Evolutionary conservation across 1,140 invertebrate species (phyloP), one percentile per base, ranked within the genome.

Genomic region (Nomia melanderi): DNA sequence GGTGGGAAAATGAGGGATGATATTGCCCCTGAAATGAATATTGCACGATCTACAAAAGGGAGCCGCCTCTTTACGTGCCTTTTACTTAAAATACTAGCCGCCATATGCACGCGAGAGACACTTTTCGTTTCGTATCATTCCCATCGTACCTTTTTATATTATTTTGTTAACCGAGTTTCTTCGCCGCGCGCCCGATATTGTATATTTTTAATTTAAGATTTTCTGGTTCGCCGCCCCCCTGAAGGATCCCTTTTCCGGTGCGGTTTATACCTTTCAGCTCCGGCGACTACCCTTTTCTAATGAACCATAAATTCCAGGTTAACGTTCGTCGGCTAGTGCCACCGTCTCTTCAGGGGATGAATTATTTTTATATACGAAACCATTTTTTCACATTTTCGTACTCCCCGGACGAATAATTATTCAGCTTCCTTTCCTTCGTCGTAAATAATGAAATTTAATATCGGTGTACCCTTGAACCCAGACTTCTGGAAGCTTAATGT

Each of bases 271-370:
- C 33, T 77, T 53, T 70, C 66, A 71, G 36, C 56, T 25, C 60
- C 33, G 53, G 41, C 65, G 14, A 56, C 74, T 53, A 71, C 74
- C 66, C 74, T 77, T 77, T 77, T 25, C 66, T 71, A 71, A 77
- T 77, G 74, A 77, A 77, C 66, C 74, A 62, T 77, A 59, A 71
- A 77, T 77, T 71, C 62, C 74, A 71, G 74, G 66, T 77, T 69
- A 77, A 77, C 57, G 74, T 77, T 71, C 74, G 33, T n/a, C 27
- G 56, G 12, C 31, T 27, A 12, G 6, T 2, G 56, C 27, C 54
- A n/a, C 47, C n/a, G 54, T 29, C 66, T 67, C 66, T 60, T 25
- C 54, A 54, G 41, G 36, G 66, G 66, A 53, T 77, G 50, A 77
- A 67, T 60, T 77, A 77, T 71, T 71, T 77, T 71, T 69, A 76